Conservation (phyloP, 2,113 vertebrate species). For the Tachysurus vachellii region DNA sequence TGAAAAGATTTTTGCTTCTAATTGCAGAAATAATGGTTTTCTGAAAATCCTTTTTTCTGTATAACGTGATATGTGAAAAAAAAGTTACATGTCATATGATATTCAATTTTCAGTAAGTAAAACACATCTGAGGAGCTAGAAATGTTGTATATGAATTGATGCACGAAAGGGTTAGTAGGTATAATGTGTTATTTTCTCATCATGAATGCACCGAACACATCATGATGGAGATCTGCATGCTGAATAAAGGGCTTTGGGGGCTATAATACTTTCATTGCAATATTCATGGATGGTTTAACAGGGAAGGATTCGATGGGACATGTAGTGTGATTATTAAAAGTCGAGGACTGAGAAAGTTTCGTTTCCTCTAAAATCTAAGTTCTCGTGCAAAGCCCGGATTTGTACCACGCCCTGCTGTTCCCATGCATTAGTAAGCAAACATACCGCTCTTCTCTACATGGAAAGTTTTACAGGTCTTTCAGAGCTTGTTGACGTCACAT, state of each 20-base stretch:
- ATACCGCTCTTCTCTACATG: slow-evolving; percentile 22
- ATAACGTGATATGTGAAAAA: not conserved
- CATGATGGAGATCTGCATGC: not conserved
- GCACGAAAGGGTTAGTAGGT: not conserved
- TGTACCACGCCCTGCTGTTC: not conserved
- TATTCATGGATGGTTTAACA: too few relatives aligned
- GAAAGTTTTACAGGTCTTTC: slow-evolving; percentile 45
- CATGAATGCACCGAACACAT: not conserved
- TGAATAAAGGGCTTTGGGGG: not conserved
- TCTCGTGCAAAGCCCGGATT: not conserved
- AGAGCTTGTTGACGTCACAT: slow-evolving; percentile 45
- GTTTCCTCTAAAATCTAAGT: not conserved
- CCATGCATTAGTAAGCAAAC: not conserved
- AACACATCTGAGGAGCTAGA: not conserved
- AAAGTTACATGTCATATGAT: not conserved
- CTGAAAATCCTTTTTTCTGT: not conserved
- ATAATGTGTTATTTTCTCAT: not conserved
- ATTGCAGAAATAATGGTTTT: not conserved
- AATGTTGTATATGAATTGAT: not conserved
- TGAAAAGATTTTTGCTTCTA: too few relatives aligned
- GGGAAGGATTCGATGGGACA: too few relatives aligned
- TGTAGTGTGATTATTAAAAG: not conserved
- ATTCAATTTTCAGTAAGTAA: not conserved
- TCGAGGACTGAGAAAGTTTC: not conserved
- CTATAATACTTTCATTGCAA: too few relatives aligned